Evolutionary conservation across 2,888 invertebrate species (phyloP).

Genomic region (Acholoe squamosa): DNA sequence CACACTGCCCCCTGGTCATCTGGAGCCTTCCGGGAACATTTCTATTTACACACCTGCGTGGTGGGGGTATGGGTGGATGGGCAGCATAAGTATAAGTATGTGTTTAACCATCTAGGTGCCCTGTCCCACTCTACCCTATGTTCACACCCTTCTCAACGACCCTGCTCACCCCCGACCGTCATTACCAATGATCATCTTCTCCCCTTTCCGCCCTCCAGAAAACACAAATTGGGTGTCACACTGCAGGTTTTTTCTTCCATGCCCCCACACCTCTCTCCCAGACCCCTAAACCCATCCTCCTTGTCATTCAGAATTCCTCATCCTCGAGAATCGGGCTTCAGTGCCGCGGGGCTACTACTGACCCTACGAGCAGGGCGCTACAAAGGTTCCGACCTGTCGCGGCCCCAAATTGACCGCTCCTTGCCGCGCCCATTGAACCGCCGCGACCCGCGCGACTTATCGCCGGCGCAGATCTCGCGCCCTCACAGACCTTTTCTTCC

Average conservation of each 20-base stretch:
- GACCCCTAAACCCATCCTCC: background rate
- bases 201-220: background rate
- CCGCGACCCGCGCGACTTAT: constrained; percentile 28
- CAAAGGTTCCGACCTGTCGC: constrained; percentile 59
- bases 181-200: constrained; percentile 36
- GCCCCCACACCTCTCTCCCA: constrained; percentile 3
- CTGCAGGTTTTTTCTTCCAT: background rate
- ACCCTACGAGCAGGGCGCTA: background rate
- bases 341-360: background rate
- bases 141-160: background rate
- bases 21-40: constrained; percentile 35
- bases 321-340: background rate
- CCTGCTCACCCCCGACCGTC: background rate
- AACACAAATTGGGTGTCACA: constrained; percentile 49
- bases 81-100: constrained; percentile 27
- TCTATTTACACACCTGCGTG: constrained; percentile 57
- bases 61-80: background rate
- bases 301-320: constrained; percentile 36
- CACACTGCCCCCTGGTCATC: constrained; percentile 22
- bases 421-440: background rate
- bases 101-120: constrained; percentile 1
- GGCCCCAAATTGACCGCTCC: constrained; percentile 47
- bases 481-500: constrained; percentile 33
- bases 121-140: constrained; percentile 1
- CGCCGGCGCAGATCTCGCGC: constrained; percentile 47